Evolutionary conservation across 92 coral and sea anemone species (phyloP), one percentile per base, ranked within the genome.

Genomic region (Montipora capitata): DNA sequence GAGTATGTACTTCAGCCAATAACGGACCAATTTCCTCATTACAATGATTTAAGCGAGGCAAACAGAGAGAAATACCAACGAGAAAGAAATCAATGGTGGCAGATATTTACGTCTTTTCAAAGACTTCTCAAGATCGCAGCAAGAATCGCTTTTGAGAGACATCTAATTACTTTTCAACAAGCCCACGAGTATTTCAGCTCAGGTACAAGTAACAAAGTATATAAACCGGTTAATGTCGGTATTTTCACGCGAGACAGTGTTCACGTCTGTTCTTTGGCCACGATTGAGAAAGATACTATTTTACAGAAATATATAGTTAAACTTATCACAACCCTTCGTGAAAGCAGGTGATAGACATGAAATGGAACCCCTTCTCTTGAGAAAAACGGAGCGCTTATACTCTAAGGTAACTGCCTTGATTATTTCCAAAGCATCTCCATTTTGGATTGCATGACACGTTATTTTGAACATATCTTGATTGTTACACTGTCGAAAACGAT

Each of bases 1-100:
- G 98, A 95, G 74, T 95, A 95, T 67, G 96, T 95, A 12, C 98
- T 95, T 64, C 98, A 95, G 82, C 98, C 98, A 13, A 89, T 95
- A 40, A 95, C 98, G 2, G 57, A 92, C 66, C 92, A 76, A 61
- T 78, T 93, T 39, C 92, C 75, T 14, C 77, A 93, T 62, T 95
- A 74, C 89, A 93, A 76, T 71, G 98, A 95, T 65, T 90, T 93
- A 75, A 87, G 94, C 6, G 96, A 90, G 68, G 94, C 64, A 39
- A 77, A 82, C 44, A 72, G 79, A 62, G 94, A 93, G 61, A 64
- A 70, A 5, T 76, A 93, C 85, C 81, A 73, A 51, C 70, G 56
- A 27, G 87, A 93, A 39, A 89, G 96, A 52, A 92, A 71, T 15
- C 77, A 93, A 39, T 95, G 98, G 98, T 95, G 98, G 98, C 66